Conservation (phyloP, 2,113 vertebrate species). For the Oncorhynchus masou region DNA sequence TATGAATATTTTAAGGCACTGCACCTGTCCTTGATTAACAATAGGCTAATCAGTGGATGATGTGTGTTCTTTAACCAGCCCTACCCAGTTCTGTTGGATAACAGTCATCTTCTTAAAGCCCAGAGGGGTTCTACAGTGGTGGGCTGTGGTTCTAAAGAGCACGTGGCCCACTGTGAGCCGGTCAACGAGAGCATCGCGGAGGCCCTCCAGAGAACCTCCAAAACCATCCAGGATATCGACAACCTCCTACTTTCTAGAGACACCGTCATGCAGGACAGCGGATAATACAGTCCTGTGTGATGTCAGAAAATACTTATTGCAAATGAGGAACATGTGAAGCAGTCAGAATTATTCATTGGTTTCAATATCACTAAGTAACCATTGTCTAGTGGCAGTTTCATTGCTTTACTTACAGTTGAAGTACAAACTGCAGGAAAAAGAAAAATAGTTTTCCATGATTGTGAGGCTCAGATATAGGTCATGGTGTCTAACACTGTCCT, state of each 20-base stretch:
- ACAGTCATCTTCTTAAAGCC: conserved; percentile 35
- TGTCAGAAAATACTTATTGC: not conserved
- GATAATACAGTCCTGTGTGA: too few species aligned
- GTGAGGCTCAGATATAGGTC: not conserved
- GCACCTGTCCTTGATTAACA: not conserved
- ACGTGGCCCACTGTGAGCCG: not conserved
- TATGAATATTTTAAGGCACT: too few species aligned
- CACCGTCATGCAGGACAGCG: too few species aligned
- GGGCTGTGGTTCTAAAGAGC: conserved; percentile 4
- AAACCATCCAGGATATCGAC: conserved; percentile 63
- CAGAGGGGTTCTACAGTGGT: conserved; percentile 1
- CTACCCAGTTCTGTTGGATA: conserved; percentile 67
- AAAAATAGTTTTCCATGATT: too few species aligned
- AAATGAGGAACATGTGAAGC: not conserved
- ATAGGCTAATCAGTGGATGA: not conserved
- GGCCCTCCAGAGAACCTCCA: conserved; percentile 55
- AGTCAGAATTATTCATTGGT: too few species aligned
- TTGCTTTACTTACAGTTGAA: too few species aligned
- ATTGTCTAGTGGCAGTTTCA: too few species aligned
- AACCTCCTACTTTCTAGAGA: conserved; percentile 39
- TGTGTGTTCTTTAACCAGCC: conserved; percentile 44
- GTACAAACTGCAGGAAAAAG: too few species aligned
- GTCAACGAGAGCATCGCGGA: conserved; percentile 41
- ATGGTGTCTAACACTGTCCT: not conserved
- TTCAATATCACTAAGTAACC: too few species aligned